Evolutionary conservation across 2,797 vertebrate species (phyloP), one percentile per base, ranked within the genome.

Genomic region (Nyctibius grandis): DNA sequence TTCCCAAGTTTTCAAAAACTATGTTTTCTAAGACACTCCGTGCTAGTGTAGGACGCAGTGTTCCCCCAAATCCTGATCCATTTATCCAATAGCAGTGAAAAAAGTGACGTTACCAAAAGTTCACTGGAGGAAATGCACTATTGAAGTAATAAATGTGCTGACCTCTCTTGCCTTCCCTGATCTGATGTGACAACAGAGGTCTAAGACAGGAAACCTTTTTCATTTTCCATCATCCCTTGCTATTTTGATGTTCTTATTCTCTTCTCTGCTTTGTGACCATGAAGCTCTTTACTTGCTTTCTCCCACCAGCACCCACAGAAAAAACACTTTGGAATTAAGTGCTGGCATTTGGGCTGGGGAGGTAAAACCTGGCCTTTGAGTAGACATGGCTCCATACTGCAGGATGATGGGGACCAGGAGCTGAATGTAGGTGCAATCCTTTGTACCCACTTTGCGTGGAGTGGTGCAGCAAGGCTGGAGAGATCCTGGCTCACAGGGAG

Each of bases 121-220:
- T 91, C 85, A 85, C 53, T 20, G 56, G 22, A 72, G 45, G 47
- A 86, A 92, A 89, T 14, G 7, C 34, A 73, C 31, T 61, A 9
- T 5, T 78, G 68, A 73, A 93, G 72, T 57, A 56, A 88, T 44
- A 85, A 88, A 77, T 68, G 70, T 38, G 44, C 11, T 93, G 81
- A 85, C 72, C 73, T 96, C 94, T 96, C 88, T 85, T 88, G 4
- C 47, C 73, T 89, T 56, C 20, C 50, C 22, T 88, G 73, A 88
- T 89, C 53, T 61, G 21, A 70, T 75, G 47, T 88, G 89, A 89
- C 78, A 91, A 76, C 17, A 68, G 60, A 92, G 44, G 40, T 91
- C 65, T 83, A 54, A 93, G 40, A 70, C 0, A 3, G 78, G 80
- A 84, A 88, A 59, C 18, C 13, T 91, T 91, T 85, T 85, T 9